These are phyloP conservation scores for Silurus glanis DNA, from an alignment of 2,113 vertebrate species.

Conservation along the genomic window DNA sequence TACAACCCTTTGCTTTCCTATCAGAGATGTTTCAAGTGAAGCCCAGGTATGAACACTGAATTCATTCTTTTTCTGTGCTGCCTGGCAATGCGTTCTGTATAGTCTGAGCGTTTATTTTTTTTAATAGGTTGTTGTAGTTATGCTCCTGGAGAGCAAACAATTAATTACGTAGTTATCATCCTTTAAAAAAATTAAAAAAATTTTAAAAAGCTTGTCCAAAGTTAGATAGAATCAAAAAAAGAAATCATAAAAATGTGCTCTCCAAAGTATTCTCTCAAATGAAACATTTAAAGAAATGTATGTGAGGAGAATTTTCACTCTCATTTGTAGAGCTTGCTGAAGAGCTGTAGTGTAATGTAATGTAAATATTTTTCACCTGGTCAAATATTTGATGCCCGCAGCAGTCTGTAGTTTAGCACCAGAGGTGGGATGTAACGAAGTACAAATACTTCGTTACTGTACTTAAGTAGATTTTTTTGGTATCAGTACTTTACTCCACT, in stretches of 20 bases:
- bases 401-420: constrained; percentile 27
- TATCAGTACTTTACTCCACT: no score
- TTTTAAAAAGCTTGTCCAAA: not conserved
- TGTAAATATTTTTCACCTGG: not conserved
- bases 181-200: no score
- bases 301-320: not conserved
- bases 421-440: no score
- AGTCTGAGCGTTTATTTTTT: not conserved
- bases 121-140: not conserved
- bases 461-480: no score
- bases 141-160: not conserved
- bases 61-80: not conserved
- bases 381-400: not conserved
- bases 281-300: not conserved
- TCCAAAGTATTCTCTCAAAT: not conserved
- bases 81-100: not conserved
- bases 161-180: not conserved
- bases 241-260: not conserved
- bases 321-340: not conserved
- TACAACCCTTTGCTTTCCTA: not conserved
- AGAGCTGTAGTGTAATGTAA: not conserved
- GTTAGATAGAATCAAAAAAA: not conserved
- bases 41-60: not conserved
- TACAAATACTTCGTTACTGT: no score
- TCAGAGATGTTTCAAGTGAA: not conserved